Base-by-base conservation (phyloP, 2,888 invertebrate species). In the Pterobdella sp. region DNA sequence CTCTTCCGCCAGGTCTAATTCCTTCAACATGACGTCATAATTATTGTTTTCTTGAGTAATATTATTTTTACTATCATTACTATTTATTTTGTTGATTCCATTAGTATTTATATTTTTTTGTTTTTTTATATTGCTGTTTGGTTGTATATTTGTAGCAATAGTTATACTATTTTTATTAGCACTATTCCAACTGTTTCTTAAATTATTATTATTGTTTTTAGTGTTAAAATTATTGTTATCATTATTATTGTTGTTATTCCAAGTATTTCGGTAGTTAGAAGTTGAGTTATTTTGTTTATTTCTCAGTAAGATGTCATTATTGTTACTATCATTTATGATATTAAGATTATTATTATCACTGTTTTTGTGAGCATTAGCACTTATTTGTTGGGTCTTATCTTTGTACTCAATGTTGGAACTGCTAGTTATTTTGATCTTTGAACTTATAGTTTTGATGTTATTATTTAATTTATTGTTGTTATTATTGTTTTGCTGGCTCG, bases 401-500 rank as follows among this genome's bases (percentile, higher is more conserved):
- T n/a, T n/a, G n/a, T n/a, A n/a, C n/a, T n/a, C n/a, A n/a, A n/a
- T n/a, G n/a, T n/a, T n/a, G n/a, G n/a, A n/a, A n/a, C n/a, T n/a
- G n/a, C n/a, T n/a, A n/a, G n/a, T n/a, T n/a, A n/a, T n/a, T n/a
- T n/a, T n/a, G n/a, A n/a, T n/a, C n/a, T n/a, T n/a, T n/a, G n/a
- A n/a, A n/a, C n/a, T n/a, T n/a, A n/a, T n/a, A n/a, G n/a, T n/a
- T n/a, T n/a, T n/a, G n/a, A n/a, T n/a, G n/a, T n/a, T n/a, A n/a
- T n/a, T n/a, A n/a, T n/a, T n/a, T n/a, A n/a, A n/a, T n/a, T n/a
- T 42, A 42, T 42, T 42, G 42, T 42, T 42, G 42, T 42, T 42
- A 18, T 42, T 18, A 18, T 42, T 42, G n/a, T n/a, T n/a, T n/a
- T n/a, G n/a, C n/a, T n/a, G n/a, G n/a, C n/a, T n/a, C n/a, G n/a